These are phyloP conservation scores for Rotaria macrura DNA, from an alignment of 2,888 invertebrate species.

Conservation along the genomic window DNA sequence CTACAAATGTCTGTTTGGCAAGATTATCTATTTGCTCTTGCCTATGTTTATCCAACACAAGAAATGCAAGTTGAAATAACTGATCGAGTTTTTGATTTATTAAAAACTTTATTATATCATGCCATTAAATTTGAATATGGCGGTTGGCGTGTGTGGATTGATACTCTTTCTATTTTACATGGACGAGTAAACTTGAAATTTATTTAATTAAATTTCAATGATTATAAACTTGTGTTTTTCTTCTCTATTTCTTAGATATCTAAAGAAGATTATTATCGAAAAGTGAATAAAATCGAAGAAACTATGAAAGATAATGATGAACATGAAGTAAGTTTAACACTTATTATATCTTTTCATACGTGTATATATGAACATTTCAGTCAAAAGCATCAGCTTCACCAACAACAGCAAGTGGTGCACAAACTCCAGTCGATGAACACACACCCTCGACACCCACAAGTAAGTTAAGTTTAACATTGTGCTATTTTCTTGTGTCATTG, in stretches of 20 bases:
- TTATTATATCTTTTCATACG: neutral
- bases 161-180: constrained; percentile 94
- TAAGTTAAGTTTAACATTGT: neutral
- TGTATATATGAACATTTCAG: neutral
- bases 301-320: neutral
- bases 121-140: constrained; percentile 98
- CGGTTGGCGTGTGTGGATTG: constrained; percentile 99
- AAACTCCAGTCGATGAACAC: neutral
- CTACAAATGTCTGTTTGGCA: constrained; percentile 99
- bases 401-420: neutral
- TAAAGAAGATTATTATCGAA: constrained; percentile 30
- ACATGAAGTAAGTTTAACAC: too few relatives aligned
- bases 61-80: constrained; percentile 79
- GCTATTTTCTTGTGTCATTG: too few relatives aligned
- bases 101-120: constrained; percentile 91
- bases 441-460: neutral
- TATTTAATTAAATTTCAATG: neutral
- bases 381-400: neutral
- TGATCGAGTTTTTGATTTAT: constrained; percentile 92
- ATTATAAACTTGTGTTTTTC: too few relatives aligned
- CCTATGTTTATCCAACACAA: constrained; percentile 89
- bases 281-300: constrained; percentile 29
- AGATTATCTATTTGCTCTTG: constrained; percentile 89
- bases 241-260: neutral
- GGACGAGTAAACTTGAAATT: constrained; percentile 64